Conservation (phyloP, 2,113 vertebrate genomes). For the Edolisoma coerulescens region DNA sequence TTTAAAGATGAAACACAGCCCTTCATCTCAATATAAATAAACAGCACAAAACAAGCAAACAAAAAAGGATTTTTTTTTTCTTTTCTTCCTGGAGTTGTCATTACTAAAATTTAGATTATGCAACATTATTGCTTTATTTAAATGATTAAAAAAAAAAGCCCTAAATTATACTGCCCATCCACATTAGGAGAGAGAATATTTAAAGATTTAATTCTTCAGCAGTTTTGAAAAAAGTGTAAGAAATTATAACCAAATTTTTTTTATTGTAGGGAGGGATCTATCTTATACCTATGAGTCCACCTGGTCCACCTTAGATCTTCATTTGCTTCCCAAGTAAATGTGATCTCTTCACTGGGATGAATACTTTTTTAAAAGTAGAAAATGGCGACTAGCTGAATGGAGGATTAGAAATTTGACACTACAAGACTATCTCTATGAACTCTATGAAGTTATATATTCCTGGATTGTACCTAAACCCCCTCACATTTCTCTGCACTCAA, state of each 20-base stretch:
- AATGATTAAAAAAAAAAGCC: neutral
- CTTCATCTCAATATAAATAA: neutral
- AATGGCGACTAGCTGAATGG: neutral
- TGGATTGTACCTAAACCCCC: neutral
- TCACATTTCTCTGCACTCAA: neutral
- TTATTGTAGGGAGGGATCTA: neutral
- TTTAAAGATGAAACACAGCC: neutral
- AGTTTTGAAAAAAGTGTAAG: neutral
- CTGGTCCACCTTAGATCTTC: neutral
- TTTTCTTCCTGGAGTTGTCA: neutral
- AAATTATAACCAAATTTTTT: neutral
- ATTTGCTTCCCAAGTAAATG: neutral
- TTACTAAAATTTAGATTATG: neutral
- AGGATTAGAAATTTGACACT: neutral
- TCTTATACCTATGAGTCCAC: rapidly evolving
- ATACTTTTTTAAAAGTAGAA: neutral
- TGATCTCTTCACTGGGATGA: neutral
- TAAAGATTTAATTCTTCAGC: neutral
- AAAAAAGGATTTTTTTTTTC: rapidly evolving
- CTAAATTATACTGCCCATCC: neutral
- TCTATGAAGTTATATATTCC: neutral
- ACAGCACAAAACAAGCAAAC: neutral
- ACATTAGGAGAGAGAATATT: neutral
- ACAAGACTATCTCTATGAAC: neutral
- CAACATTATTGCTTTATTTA: neutral